Conservation (phyloP, 2,888 invertebrate species). For the Dryobotodes eremita region DNA sequence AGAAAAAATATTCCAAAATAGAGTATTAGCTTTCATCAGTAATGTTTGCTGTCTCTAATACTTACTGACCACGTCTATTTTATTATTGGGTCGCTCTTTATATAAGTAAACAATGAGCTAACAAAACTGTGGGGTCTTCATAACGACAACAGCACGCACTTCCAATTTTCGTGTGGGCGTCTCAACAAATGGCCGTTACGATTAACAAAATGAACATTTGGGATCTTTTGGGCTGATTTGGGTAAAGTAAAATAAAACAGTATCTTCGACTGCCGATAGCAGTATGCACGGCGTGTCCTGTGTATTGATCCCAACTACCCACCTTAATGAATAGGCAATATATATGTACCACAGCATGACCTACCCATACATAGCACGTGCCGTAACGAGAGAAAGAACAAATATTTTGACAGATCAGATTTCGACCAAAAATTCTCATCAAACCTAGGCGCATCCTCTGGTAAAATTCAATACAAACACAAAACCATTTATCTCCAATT, state of each 20-base stretch:
- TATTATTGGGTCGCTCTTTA: conserved; percentile 22
- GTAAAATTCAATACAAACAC: neutral
- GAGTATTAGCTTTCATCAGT: neutral
- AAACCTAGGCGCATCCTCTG: neutral
- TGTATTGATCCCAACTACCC: neutral
- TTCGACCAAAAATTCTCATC: neutral
- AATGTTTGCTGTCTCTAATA: neutral
- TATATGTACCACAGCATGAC: neutral
- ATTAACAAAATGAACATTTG: neutral
- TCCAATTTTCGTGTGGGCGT: neutral
- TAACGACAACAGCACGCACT: neutral
- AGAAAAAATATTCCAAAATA: neutral
- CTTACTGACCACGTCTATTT: neutral
- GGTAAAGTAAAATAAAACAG: neutral
- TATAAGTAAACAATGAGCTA: conserved; percentile 19
- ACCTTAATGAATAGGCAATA: too few relatives aligned
- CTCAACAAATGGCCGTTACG: neutral
- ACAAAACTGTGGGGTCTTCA: neutral
- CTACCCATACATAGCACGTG: neutral
- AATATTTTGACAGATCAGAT: neutral
- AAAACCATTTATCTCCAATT: conserved; percentile 30
- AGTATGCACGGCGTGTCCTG: neutral
- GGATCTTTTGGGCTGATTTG: neutral
- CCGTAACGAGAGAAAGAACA: neutral
- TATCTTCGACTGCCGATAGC: too few relatives aligned